Base-by-base conservation (phyloP, 2,797 vertebrate genomes). In the Lindbergichthys nudifrons region DNA sequence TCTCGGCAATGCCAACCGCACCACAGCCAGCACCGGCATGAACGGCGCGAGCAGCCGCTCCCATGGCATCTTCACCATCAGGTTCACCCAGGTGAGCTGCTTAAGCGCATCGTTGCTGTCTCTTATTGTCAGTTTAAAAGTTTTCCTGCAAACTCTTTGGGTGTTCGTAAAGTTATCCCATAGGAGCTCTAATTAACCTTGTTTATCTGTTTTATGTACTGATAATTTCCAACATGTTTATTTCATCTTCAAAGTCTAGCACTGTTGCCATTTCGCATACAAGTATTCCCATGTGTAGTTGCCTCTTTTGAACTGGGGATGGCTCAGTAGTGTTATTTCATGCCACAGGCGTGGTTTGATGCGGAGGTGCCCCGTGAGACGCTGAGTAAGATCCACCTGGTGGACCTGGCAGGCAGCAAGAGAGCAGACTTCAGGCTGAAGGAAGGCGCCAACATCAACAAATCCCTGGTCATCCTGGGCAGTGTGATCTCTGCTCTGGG, bases 391-490 rank as follows among this genome's bases (percentile, higher is more conserved):
- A 97, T 98, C 92, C 97, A 99, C 92, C 91, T 99, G 84, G 98
- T 98, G 3, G 97, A 99, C 88, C 93, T 99, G 85, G 97, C 96
- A 7, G 97, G 97, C 92, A 98, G 97, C 14, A 96, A 99, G 94
- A 90, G 97, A 77, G 96, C 97, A 0, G 96, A 96, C 18, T 92
- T 94, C 70, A 92, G 96, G 76, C 94, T 98, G 51, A 98, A 97
- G 87, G 97, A 99, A 94, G 96, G 97, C 26, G 96, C 96, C 58
- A 97, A 97, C 88, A 98, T 98, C 90, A 99, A 99, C 92, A 98
- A 97, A 87, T 98, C 97, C 76, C 92, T 98, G 1, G 96, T 98
- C 90, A 98, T 97, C 77, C 93, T 99, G 89, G 97, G 97, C 87
- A 97, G 95, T 23, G 97, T 98, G 66, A 99, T 99, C 93, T 98